A percentile compares a stretch with the other conserved stretches of the same genome.
Evolutionary conservation across 2,888 invertebrate genomes (phyloP).

Genomic region (Mayetiola destructor): DNA sequence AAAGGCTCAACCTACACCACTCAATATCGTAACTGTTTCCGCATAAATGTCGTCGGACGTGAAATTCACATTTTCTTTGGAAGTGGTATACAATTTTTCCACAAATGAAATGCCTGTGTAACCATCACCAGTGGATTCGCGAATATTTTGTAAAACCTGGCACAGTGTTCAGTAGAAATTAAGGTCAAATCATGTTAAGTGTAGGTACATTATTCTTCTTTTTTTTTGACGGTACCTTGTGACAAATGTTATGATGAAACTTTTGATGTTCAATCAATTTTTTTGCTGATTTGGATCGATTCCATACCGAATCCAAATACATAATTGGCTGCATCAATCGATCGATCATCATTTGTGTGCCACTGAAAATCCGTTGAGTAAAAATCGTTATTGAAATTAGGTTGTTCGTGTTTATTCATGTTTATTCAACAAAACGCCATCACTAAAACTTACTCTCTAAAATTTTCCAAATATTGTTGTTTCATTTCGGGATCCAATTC

Average conservation of each 20-base stretch:
- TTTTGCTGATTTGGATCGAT: background rate
- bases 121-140: no score
- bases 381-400: no score
- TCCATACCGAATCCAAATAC: background rate
- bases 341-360: background rate
- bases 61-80: background rate
- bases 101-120: no score
- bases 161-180: no score
- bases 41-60: background rate
- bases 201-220: no score
- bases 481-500: background rate
- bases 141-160: no score
- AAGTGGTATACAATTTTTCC: background rate
- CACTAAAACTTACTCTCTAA: background rate
- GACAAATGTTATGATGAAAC: background rate
- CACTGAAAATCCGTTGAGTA: background rate
- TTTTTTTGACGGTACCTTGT: no score
- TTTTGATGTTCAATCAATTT: background rate
- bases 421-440: background rate
- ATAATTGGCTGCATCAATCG: background rate
- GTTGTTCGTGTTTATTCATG: background rate
- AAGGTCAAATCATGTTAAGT: no score
- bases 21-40: conserved; percentile 5
- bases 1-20: background rate
- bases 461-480: background rate